Conservation (phyloP, 2,113 vertebrate species). For the Athene cunicularia region DNA sequence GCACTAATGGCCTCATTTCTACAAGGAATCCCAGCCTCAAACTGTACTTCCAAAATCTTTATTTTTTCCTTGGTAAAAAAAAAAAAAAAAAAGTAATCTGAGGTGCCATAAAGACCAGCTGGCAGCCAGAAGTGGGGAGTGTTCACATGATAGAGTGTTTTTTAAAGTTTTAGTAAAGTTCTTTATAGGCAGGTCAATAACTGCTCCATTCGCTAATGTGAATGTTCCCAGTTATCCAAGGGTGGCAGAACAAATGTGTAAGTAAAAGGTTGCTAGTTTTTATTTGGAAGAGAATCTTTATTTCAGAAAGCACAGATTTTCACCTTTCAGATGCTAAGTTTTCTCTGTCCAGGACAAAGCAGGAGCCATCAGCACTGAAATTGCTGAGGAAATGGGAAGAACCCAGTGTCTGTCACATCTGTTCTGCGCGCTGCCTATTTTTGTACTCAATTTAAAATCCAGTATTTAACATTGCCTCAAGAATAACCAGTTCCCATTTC, state of each 20-base stretch:
- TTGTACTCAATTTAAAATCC: not conserved
- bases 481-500: not conserved
- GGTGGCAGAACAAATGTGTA: not conserved
- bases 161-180: not conserved
- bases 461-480: not conserved
- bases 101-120: not conserved
- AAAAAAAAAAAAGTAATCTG: not conserved
- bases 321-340: slow-evolving; percentile 75
- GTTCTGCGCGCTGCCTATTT: not conserved
- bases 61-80: not conserved
- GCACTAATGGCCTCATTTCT: accelerated
- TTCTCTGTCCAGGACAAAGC: slow-evolving; percentile 73
- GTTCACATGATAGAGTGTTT: not conserved
- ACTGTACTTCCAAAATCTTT: not conserved
- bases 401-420: not conserved
- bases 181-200: not conserved
- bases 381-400: slow-evolving; percentile 51
- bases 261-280: not conserved
- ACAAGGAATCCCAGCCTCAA: not conserved
- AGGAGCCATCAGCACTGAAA: slow-evolving; percentile 78
- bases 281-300: not conserved
- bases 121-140: not conserved
- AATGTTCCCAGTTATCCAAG: not conserved
- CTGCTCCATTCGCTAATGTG: not conserved
- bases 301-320: not conserved